Evolutionary conservation across 1,140 invertebrate species (phyloP).

Genomic region (Leptinotarsa lineolata): DNA sequence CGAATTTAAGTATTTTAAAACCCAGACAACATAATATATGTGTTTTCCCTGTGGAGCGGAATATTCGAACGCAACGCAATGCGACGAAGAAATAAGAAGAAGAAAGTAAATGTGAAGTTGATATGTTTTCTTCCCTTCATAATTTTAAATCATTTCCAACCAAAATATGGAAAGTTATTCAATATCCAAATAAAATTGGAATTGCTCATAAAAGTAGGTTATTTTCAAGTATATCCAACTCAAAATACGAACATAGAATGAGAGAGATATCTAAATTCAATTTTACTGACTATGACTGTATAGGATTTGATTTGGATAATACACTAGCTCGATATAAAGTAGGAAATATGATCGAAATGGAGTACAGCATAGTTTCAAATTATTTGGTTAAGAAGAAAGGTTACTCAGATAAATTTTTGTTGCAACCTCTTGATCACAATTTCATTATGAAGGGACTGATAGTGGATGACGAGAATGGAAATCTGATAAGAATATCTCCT

Average conservation of each 20-base stretch:
- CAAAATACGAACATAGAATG: not conserved
- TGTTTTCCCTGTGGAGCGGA: too few species aligned
- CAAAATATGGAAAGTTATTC: not conserved
- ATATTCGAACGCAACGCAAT: too few species aligned
- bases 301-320: slow-evolving; percentile 82
- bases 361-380: slow-evolving; percentile 66
- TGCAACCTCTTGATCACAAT: slow-evolving; percentile 61
- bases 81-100: too few species aligned
- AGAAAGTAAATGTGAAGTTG: not conserved
- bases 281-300: slow-evolving; percentile 73
- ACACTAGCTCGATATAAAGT: slow-evolving; percentile 73
- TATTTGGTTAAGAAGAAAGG: slow-evolving; percentile 68
- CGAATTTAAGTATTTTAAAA: too few species aligned
- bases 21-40: too few species aligned
- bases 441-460: slow-evolving; percentile 77
- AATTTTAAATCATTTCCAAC: not conserved
- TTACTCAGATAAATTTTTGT: slow-evolving; percentile 62
- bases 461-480: slow-evolving; percentile 74
- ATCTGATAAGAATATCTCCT: slow-evolving; percentile 68
- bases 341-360: slow-evolving; percentile 64
- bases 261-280: slow-evolving; percentile 50
- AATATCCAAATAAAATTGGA: not conserved
- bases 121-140: not conserved
- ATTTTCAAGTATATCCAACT: slow-evolving; percentile 2
- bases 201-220: slow-evolving; percentile 7